Evolutionary conservation across 2,888 invertebrate species (phyloP).

Genomic region (Charanyca ferruginea): DNA sequence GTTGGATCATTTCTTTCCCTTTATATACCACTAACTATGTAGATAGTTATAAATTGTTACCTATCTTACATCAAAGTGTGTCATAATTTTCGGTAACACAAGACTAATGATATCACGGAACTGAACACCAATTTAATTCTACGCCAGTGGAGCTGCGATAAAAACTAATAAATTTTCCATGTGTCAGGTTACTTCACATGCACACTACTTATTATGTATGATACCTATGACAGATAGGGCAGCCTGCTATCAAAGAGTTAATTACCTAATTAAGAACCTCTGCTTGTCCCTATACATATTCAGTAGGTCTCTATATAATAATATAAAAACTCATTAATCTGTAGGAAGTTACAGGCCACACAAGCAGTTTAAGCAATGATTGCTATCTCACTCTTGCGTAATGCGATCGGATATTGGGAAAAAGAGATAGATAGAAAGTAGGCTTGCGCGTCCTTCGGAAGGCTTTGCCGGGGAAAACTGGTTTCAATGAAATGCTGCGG

Average conservation of each 20-base stretch:
- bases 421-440: constrained; percentile 84
- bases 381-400: constrained; percentile 73
- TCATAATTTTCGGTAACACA: constrained; percentile 56
- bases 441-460: constrained; percentile 83
- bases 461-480: constrained; percentile 86
- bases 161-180: constrained; percentile 54
- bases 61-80: constrained; percentile 53
- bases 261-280: constrained; percentile 74
- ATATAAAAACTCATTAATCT: constrained; percentile 76
- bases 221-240: constrained; percentile 60
- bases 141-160: constrained; percentile 43
- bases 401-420: constrained; percentile 64
- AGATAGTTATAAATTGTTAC: constrained; percentile 42
- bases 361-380: constrained; percentile 70
- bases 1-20: constrained; percentile 23
- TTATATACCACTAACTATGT: constrained; percentile 16
- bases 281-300: constrained; percentile 69
- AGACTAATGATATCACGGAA: constrained; percentile 42
- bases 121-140: constrained; percentile 55
- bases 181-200: constrained; percentile 51
- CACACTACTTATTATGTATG: constrained; percentile 49
- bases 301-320: constrained; percentile 68
- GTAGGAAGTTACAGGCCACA: constrained; percentile 74
- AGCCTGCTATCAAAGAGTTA: constrained; percentile 65
- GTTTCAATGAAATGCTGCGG: constrained; percentile 87